These are phyloP conservation scores for Diachasma alloeum DNA, from an alignment of 1,140 invertebrate species.

Conservation along the genomic window DNA sequence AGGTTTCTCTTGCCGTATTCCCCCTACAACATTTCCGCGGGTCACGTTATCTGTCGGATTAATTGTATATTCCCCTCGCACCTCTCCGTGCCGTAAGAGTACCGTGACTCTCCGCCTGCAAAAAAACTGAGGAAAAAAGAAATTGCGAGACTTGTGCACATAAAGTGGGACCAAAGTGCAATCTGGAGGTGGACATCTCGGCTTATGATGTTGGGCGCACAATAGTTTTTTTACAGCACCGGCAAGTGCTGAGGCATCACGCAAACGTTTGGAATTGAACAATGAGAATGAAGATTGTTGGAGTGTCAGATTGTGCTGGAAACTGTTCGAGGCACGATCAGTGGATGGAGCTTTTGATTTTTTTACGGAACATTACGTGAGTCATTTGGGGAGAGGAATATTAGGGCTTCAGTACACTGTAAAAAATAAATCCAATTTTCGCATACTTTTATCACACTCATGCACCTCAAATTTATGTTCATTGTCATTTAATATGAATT, in stretches of 20 bases:
- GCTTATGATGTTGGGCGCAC: too few relatives aligned
- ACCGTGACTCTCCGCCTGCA: background rate
- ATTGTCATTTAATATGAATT: too few relatives aligned
- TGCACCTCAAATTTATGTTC: too few relatives aligned
- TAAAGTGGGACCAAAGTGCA: background rate
- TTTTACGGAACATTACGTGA: background rate
- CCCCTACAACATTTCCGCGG: slow-evolving; percentile 40
- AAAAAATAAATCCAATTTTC: too few relatives aligned
- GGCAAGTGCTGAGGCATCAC: too few relatives aligned
- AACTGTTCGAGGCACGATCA: background rate
- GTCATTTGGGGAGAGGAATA: background rate
- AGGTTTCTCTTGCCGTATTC: slow-evolving; percentile 8
- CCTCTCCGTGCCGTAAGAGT: slow-evolving; percentile 1
- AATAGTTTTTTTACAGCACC: too few relatives aligned
- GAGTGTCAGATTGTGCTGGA: background rate
- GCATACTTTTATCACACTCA: too few relatives aligned
- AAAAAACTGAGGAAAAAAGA: background rate
- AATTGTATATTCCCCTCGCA: slow-evolving; percentile 39
- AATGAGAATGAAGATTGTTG: background rate
- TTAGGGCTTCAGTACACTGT: too few relatives aligned
- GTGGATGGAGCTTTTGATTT: background rate
- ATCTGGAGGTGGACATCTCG: too few relatives aligned
- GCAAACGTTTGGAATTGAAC: background rate
- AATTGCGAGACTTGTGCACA: background rate
- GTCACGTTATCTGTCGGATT: slow-evolving; percentile 54